These are phyloP conservation scores for Contarinia nasturtii DNA, from an alignment of 1,140 invertebrate species.

Conservation along the genomic window DNA sequence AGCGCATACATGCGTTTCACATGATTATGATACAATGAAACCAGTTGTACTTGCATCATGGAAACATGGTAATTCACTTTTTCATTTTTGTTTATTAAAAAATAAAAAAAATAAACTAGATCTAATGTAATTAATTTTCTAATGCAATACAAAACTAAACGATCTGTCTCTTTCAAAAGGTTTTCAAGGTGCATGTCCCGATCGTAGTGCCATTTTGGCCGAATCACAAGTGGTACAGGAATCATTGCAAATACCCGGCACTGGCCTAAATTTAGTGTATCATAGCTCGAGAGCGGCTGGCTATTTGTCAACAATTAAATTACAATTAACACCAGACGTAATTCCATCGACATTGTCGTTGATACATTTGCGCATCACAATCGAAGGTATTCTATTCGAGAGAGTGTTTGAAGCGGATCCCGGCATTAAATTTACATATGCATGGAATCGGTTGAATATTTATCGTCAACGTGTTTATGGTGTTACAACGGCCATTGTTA, in stretches of 20 bases:
- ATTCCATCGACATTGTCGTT: constrained; percentile 63
- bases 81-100: too few relatives aligned
- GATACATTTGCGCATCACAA: constrained; percentile 78
- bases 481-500: constrained; percentile 76
- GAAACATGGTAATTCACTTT: too few relatives aligned
- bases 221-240: constrained; percentile 94
- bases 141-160: too few relatives aligned
- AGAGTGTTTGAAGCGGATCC: constrained; percentile 90
- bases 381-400: constrained; percentile 85
- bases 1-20: constrained; percentile 63
- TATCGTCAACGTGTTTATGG: constrained; percentile 88
- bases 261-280: constrained; percentile 82
- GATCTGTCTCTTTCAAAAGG: too few relatives aligned
- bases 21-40: constrained; percentile 87
- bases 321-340: constrained; percentile 73
- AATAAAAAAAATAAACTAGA: too few relatives aligned
- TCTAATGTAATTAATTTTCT: too few relatives aligned
- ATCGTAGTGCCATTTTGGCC: constrained; percentile 76
- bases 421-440: constrained; percentile 87
- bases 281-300: constrained; percentile 82
- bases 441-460: constrained; percentile 92
- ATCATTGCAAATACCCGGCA: constrained; percentile 79
- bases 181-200: constrained; percentile 86
- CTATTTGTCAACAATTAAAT: constrained; percentile 84
- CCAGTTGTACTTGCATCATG: constrained; percentile 87